phyloP scores from a whole-genome alignment of 30 jellyfish, hydroid and myxozoan species.

The Turritopsis rubra region DNA sequence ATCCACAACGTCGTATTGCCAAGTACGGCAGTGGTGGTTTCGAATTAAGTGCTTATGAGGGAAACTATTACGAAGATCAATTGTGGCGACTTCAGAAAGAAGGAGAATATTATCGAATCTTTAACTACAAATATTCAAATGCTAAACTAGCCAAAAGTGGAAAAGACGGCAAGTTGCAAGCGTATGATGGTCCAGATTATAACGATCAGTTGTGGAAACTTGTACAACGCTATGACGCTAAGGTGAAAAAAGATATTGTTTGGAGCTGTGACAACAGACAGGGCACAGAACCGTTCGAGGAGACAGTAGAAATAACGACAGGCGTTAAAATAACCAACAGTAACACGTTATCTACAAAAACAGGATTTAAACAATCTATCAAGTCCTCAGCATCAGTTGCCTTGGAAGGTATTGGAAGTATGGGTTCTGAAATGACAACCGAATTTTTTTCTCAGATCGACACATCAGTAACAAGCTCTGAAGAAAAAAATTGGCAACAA shows the following conservation, averaged over 20 bases:
- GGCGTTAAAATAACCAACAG: too few relatives aligned
- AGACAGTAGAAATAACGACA: too few relatives aligned
- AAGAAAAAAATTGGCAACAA: neutral
- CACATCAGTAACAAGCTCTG: neutral
- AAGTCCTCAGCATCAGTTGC: too few relatives aligned
- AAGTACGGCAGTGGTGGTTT: neutral
- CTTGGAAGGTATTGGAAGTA: too few relatives aligned
- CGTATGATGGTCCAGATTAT: neutral
- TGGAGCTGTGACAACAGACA: slow-evolving; percentile 17
- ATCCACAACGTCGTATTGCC: neutral
- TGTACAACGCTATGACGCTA: neutral
- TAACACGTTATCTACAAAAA: too few relatives aligned
- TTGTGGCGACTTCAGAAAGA: too few relatives aligned
- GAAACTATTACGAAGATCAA: too few relatives aligned
- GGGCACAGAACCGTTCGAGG: too few relatives aligned
- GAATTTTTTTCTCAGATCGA: neutral
- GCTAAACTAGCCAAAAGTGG: neutral
- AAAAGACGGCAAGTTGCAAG: neutral
- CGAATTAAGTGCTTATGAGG: neutral
- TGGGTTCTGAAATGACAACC: too few relatives aligned
- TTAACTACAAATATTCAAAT: neutral
- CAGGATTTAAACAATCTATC: too few relatives aligned
- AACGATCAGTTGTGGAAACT: neutral
- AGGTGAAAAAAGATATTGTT: neutral
- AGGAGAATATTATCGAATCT: neutral